These are phyloP conservation scores for Lasius fuliginosus DNA, from an alignment of 2,888 invertebrate species.

Conservation along the genomic window DNA sequence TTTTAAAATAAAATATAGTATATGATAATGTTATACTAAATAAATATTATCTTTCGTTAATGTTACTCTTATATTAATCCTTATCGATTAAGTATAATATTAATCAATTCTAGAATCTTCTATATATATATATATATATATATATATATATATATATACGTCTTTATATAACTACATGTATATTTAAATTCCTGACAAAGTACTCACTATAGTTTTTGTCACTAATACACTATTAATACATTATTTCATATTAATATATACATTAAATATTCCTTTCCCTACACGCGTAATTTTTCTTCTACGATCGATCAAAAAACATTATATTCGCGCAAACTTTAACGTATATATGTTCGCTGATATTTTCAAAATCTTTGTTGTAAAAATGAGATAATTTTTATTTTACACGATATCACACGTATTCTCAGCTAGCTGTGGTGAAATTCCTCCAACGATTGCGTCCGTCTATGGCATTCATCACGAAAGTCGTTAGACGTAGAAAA, in stretches of 20 bases:
- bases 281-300: neutral
- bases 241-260: slow-evolving; percentile 19
- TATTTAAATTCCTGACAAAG: neutral
- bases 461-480: slow-evolving; percentile 78
- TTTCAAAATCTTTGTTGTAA: neutral
- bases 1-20: slow-evolving; percentile 78
- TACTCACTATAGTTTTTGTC: neutral
- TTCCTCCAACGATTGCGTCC: slow-evolving; percentile 55
- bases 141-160: neutral
- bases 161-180: neutral
- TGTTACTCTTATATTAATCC: slow-evolving; percentile 21
- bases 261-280: neutral
- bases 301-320: neutral
- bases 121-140: neutral
- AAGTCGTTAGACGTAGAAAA: slow-evolving; percentile 73
- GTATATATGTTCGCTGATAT: neutral
- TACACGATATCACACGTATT: neutral
- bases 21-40: slow-evolving; percentile 76
- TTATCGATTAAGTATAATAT: neutral
- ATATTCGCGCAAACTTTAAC: neutral
- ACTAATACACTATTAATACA: slow-evolving; percentile 5
- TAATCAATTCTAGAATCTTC: neutral
- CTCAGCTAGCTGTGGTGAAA: slow-evolving; percentile 28
- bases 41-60: slow-evolving; percentile 66
- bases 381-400: slow-evolving; percentile 5